Evolutionary conservation across 2,113 vertebrate species (phyloP).

Genomic region (Asarcornis scutulata): DNA sequence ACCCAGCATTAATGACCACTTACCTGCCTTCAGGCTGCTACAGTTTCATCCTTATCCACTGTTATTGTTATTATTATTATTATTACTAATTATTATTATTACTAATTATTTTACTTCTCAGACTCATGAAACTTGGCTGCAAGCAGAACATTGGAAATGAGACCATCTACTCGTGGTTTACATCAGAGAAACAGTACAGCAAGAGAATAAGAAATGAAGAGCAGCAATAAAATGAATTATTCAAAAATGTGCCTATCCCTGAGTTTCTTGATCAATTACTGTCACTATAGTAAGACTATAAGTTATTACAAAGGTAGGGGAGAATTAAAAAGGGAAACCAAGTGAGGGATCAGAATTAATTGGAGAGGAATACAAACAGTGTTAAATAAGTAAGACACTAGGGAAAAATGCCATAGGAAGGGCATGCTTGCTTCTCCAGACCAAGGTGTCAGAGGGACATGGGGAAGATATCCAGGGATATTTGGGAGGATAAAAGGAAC

Average conservation of each 20-base stretch:
- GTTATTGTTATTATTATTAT: background rate
- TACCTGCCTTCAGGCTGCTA: background rate
- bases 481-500: background rate
- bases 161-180: slow-evolving; percentile 11
- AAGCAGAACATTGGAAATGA: slow-evolving; percentile 23
- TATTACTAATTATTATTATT: background rate
- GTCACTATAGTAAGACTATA: background rate
- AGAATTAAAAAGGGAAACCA: slow-evolving; percentile 26
- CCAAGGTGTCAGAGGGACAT: background rate
- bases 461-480: background rate
- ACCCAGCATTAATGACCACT: background rate
- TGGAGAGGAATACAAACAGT: background rate
- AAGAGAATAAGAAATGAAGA: slow-evolving; percentile 45
- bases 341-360: background rate
- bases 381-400: background rate
- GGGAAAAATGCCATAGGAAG: background rate
- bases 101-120: slow-evolving; percentile 7
- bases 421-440: background rate
- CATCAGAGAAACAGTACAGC: background rate
- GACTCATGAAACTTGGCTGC: background rate
- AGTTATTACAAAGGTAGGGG: slow-evolving; percentile 37
- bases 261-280: slow-evolving; percentile 48
- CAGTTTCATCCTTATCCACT: background rate
- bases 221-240: slow-evolving; percentile 49
- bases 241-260: background rate